Evolutionary conservation across 2,113 vertebrate species (phyloP), one percentile per base, ranked within the genome.

Genomic region (Scalopus aquaticus): DNA sequence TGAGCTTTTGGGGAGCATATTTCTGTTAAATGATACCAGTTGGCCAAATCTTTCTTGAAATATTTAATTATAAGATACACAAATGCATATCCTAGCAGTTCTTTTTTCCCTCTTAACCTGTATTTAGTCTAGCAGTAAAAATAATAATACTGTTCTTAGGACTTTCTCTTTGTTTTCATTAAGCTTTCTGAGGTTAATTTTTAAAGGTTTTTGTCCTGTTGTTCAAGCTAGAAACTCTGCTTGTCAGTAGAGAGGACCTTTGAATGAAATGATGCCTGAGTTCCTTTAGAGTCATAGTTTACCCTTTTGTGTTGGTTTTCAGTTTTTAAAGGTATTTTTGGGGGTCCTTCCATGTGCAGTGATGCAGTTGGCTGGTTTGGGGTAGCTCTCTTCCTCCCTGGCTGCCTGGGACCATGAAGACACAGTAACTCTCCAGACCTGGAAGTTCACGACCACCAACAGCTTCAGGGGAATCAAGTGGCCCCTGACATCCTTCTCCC

Each of bases 61-160:
- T 89, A 92, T 87, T 97, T 90, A 84, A 93, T 93, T 91, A 62
- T 60, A 51, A 92, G 39, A 89, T 65, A 77, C 37, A 42, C 35
- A 67, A 88, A 81, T 79, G 85, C 67, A 56, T 88, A 56, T 58
- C 69, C 67, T 13, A 62, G 51, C 32, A 26, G 32, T 65, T 35
- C 28, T 86, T 60, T 64, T 15, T n/a, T 32, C 6, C 39, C n/a
- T 70, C 46, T 62, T 89, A 62, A 37, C 67, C 65, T 37, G 19
- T 35, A 51, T 73, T 91, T 90, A 96, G 82, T 51, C 60, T 78
- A 42, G 58, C n/a, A 81, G 22, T 37, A 51, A 46, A 46, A 28
- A 46, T 46, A 28, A 46, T 46, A 44, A 30, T 42, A 17, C 17
- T 76, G 8, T 69, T 78, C 17, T 81, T 92, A 30, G 42, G 72